These are phyloP conservation scores for Plagodis dolabraria DNA, from an alignment of 2,888 invertebrate genomes.

Conservation along the genomic window DNA sequence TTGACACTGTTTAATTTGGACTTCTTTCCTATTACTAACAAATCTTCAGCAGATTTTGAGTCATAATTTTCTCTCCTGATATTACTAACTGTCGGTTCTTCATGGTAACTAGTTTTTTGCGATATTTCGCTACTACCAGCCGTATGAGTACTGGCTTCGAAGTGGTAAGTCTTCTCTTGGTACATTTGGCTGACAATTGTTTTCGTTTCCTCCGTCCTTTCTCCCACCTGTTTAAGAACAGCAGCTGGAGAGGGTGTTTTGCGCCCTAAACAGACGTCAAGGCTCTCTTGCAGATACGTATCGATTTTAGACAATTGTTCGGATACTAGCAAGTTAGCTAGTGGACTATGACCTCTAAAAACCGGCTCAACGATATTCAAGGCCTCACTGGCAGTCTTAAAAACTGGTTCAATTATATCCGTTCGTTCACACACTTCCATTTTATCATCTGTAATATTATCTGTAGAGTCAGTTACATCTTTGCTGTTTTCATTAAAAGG, in stretches of 20 bases:
- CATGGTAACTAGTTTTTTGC: constrained; percentile 29
- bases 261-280: constrained; percentile 64
- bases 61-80: constrained; percentile 34
- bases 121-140: constrained; percentile 31
- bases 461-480: constrained; percentile 9
- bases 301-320: constrained; percentile 76
- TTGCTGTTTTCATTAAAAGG: constrained; percentile 9
- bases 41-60: constrained; percentile 36
- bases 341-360: constrained; percentile 60
- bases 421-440: constrained; percentile 21
- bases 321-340: constrained; percentile 67
- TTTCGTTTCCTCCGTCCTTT: constrained; percentile 16
- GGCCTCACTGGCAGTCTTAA: constrained; percentile 12
- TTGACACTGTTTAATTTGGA: constrained; percentile 66
- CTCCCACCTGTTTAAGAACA: constrained; percentile 12
- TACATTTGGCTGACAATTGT: constrained; percentile 17
- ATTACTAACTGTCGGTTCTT: constrained; percentile 30
- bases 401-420: constrained; percentile 12
- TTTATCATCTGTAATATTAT: constrained; percentile 12
- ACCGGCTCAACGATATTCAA: constrained; percentile 37
- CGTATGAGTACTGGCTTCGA: constrained; percentile 18
- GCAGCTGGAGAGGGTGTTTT: constrained; percentile 29
- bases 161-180: constrained; percentile 37
- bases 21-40: constrained; percentile 34
- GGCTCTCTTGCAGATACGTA: constrained; percentile 73